Base-by-base conservation (phyloP, 2,888 invertebrate species). In the Eupeodes latifasciatus region DNA sequence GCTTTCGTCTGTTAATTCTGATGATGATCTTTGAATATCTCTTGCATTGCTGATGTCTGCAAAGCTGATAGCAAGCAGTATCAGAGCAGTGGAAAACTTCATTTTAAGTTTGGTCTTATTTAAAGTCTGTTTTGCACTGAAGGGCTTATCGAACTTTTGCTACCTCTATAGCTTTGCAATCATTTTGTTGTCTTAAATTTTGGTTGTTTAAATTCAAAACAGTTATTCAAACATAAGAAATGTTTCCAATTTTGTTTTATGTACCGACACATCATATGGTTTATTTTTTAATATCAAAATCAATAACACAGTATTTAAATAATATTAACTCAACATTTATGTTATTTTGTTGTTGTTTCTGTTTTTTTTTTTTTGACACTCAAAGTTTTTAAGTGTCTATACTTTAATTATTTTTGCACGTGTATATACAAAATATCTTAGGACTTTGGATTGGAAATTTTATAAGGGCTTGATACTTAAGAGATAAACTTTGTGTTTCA, bases 11-110 rank as follows among this genome's bases (percentile, higher is more conserved):
- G 4, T 9, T 5, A 40, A 5, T 40, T 40, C 2, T 61, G 4
- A 5, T n/a, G 27, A 27, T n/a, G 36, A 27, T 16, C 5, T 40
- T 2, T 47, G 61, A 34, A 44, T 69, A 5, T 67, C 69, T 16
- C 55, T 75, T 10, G 57, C 47, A 55, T 47, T 76, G 53, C 47
- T 78, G 9, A 76, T 40, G 6, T 40, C n/a, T 36, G 62, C 80
- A 36, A 66, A 72, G 14, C 80, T 67, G 76, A 76, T 27, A 49
- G 72, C 51, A 40, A 87, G 40, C 61, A 83, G 16, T 27, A 83
- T 34, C 14, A 83, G 5, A 62, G 61, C 36, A 16, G 49, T 40
- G 36, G 14, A 34, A 66, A 72, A 66, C 61, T 83, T 83, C 86
- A 87, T 87, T 49, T 62, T 80, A 9, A 36, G 49, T 69, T 82